These are phyloP conservation scores for Caradrina clavipalpis DNA, from an alignment of 2,888 invertebrate species.

Conservation along the genomic window DNA sequence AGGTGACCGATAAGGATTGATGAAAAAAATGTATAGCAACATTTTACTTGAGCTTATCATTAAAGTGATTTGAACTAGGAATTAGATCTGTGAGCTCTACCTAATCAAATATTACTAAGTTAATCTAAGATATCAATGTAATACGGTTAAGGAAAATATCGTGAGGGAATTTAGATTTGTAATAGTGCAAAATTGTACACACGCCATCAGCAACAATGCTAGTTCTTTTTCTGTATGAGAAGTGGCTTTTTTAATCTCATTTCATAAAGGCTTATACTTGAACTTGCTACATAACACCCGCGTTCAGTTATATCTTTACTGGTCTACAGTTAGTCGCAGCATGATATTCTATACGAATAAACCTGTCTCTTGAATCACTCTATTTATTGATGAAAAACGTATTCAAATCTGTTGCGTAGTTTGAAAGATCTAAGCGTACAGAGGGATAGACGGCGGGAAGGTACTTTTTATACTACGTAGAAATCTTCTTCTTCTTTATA, in stretches of 20 bases:
- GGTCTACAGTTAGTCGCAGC: too few species aligned
- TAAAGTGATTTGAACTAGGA: constrained; percentile 32
- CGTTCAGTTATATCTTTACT: too few species aligned
- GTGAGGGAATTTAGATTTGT: neutral
- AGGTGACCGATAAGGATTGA: constrained; percentile 70
- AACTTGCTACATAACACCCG: too few species aligned
- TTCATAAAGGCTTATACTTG: too few species aligned
- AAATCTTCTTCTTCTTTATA: too few species aligned
- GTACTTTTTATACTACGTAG: too few species aligned
- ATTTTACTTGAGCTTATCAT: constrained; percentile 28
- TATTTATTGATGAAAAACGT: too few species aligned
- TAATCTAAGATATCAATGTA: constrained; percentile 9
- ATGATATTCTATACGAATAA: too few species aligned
- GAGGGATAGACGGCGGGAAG: too few species aligned
- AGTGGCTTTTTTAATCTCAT: neutral
- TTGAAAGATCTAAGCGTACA: too few species aligned
- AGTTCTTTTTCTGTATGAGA: neutral
- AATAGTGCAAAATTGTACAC: neutral
- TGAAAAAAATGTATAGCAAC: constrained; percentile 45
- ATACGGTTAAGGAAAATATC: neutral
- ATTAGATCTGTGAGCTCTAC: constrained; percentile 17
- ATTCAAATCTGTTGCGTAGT: too few species aligned
- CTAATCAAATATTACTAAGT: constrained; percentile 18
- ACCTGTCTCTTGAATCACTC: too few species aligned
- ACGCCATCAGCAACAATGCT: neutral